Conservation (phyloP, 2,113 vertebrate genomes). For the Gopherus evgoodei region DNA sequence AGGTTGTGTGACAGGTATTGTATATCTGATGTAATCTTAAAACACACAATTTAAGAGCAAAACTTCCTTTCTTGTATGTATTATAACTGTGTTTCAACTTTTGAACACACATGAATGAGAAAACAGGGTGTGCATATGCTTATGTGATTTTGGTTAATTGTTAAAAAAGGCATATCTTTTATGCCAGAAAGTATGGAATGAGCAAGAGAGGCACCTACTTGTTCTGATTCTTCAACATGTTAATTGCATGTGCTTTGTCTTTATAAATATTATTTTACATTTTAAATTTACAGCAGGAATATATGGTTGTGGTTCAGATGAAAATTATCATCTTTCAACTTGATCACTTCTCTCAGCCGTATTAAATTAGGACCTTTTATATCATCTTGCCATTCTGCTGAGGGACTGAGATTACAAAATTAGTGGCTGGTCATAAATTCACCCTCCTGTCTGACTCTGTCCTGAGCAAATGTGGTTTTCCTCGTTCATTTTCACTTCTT, state of each 20-base stretch:
- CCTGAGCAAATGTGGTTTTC: neutral
- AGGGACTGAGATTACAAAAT: constrained; percentile 13
- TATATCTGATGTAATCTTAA: neutral
- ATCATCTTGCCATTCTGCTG: constrained; percentile 1
- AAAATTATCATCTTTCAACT: constrained; percentile 19
- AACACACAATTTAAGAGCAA: neutral
- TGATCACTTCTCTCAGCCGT: constrained; percentile 1
- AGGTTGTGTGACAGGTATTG: fast-evolving
- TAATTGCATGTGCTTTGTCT: constrained; percentile 12
- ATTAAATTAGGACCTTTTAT: constrained; percentile 20
- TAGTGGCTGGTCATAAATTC: constrained; percentile 44
- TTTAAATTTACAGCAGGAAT: constrained; percentile 18
- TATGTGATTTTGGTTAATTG: neutral
- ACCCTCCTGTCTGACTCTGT: constrained; percentile 15
- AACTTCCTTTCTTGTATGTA: constrained; percentile 46
- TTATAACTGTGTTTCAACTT: neutral
- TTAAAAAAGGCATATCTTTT: neutral
- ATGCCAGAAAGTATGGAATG: neutral
- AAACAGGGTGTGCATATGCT: neutral
- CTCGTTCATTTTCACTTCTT: neutral
- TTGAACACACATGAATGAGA: constrained; percentile 15
- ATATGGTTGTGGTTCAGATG: neutral
- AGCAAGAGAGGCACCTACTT: neutral
- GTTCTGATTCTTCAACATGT: constrained; percentile 41
- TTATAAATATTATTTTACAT: constrained; percentile 40